Evolutionary conservation across 2,797 vertebrate genomes (phyloP).

Genomic region (Acanthornis magna): DNA sequence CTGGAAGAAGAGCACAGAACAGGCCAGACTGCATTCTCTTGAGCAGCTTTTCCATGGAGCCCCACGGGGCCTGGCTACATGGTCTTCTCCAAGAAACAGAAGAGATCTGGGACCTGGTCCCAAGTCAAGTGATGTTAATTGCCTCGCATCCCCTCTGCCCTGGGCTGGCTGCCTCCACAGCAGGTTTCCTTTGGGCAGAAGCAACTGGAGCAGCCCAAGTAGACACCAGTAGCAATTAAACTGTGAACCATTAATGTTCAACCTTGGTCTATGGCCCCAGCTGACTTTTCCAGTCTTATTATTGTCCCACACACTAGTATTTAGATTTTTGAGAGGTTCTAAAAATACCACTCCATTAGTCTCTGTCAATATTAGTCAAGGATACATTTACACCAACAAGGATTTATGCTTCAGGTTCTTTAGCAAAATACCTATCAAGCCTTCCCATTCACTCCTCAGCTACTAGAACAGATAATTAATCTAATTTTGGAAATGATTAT

Average conservation of each 20-base stretch:
- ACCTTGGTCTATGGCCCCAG: neutral
- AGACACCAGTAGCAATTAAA: neutral
- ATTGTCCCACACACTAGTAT: neutral
- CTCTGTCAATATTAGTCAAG: neutral
- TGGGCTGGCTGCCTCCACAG: neutral
- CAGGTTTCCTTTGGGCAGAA: neutral
- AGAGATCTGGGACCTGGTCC: neutral
- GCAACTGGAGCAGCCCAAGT: neutral
- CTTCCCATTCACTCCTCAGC: neutral
- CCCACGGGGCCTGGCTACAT: neutral
- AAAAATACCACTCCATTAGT: neutral
- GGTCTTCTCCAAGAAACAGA: neutral
- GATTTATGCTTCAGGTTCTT: neutral
- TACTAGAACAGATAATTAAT: neutral
- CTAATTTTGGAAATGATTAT: neutral
- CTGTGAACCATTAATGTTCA: neutral
- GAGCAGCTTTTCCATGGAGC: neutral
- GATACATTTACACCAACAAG: neutral
- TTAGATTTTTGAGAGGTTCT: neutral
- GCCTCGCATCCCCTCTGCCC: accelerated
- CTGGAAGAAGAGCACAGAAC: constrained; percentile 14
- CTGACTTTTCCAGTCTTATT: neutral
- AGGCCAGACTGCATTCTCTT: constrained; percentile 38
- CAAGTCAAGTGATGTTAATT: neutral
- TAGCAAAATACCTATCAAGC: neutral